Percentiles rank a stretch among this genome's conserved stretches.
These are phyloP conservation scores for Agrochola litura DNA, from an alignment of 2,888 invertebrate species.

Conservation along the genomic window DNA sequence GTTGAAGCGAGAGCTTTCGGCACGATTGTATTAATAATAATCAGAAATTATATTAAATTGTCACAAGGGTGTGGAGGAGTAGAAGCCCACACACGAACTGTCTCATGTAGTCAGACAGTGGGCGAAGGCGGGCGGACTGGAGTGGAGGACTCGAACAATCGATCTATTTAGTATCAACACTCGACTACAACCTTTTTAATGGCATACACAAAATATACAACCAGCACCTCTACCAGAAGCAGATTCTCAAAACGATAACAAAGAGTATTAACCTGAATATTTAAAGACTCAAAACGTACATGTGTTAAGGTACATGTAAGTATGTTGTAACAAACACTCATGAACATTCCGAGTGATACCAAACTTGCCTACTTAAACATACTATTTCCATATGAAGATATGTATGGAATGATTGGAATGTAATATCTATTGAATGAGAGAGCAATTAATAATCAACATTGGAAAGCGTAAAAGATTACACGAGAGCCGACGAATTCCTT, in stretches of 20 bases:
- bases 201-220: conserved; percentile 11
- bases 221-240: conserved; percentile 24
- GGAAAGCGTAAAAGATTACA: conserved; percentile 88
- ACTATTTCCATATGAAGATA: conserved; percentile 76
- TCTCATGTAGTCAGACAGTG: conserved; percentile 14
- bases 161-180: conserved; percentile 25
- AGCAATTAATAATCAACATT: conserved; percentile 87
- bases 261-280: conserved; percentile 53
- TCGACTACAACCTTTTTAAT: conserved; percentile 10
- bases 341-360: conserved; percentile 61
- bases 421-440: conserved; percentile 84
- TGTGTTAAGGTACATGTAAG: conserved; percentile 34
- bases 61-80: conserved; percentile 6
- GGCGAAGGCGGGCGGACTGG: conserved; percentile 22
- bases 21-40: conserved; percentile 7
- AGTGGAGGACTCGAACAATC: not conserved
- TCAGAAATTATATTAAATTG: conserved; percentile 9
- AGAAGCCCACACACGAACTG: conserved; percentile 9
- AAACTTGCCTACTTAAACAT: conserved; percentile 68
- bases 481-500: conserved; percentile 84
- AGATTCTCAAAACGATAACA: conserved; percentile 52
- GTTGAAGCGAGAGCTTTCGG: conserved; percentile 31
- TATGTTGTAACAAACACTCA: conserved; percentile 63
- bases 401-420: conserved; percentile 82
- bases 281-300: conserved; percentile 47